Conservation (phyloP, 2,113 vertebrate genomes). For the Microtus ochrogaster region DNA sequence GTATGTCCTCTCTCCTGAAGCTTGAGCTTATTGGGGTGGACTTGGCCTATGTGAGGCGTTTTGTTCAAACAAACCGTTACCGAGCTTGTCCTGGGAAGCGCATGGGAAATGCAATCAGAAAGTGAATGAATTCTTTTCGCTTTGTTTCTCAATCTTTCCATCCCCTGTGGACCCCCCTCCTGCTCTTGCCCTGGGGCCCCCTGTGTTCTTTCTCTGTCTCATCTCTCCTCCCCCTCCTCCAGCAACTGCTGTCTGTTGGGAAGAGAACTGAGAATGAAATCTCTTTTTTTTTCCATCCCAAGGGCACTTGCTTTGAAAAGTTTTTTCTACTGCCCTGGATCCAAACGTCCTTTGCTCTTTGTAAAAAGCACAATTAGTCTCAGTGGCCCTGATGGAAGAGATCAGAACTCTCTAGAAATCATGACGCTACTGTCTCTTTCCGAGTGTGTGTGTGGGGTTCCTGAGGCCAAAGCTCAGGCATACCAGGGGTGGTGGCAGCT, state of each 20-base stretch:
- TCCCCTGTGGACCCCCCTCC: accelerated
- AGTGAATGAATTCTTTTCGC: background rate
- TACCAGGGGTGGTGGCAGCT: background rate
- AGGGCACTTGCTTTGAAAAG: slow-evolving; percentile 10
- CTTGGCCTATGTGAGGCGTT: background rate
- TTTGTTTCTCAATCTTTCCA: background rate
- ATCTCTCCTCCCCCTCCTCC: background rate
- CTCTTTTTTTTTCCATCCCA: background rate
- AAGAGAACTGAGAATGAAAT: background rate
- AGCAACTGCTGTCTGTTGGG: too few species aligned
- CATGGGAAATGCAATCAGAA: background rate
- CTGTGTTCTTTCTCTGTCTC: background rate
- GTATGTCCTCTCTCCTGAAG: background rate
- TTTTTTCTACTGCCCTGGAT: background rate
- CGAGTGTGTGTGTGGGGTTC: background rate
- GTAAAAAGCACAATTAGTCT: background rate
- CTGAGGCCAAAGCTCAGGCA: background rate
- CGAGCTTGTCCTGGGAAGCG: background rate
- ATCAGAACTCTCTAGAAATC: background rate
- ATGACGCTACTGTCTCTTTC: background rate
- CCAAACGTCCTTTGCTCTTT: background rate
- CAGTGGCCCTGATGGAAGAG: background rate
- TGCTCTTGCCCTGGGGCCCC: background rate
- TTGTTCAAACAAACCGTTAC: background rate
- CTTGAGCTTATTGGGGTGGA: too few species aligned